Evolutionary conservation across 2,113 vertebrate species (phyloP).

Genomic region (Aegotheles bennettii): DNA sequence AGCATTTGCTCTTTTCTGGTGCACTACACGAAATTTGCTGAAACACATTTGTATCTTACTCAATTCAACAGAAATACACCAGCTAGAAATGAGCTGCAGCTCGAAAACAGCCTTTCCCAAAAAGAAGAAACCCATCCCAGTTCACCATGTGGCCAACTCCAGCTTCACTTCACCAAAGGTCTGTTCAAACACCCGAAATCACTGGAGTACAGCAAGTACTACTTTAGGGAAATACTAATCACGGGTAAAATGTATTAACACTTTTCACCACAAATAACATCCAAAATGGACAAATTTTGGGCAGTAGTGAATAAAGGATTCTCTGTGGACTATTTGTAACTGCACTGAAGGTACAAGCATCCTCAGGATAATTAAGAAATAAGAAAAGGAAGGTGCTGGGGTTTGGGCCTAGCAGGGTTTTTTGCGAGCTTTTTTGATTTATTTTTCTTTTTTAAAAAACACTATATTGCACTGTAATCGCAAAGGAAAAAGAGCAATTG

Average conservation of each 20-base stretch:
- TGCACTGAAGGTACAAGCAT: not conserved
- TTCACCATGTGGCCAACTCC: not conserved
- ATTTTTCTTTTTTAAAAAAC: not conserved
- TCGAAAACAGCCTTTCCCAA: not conserved
- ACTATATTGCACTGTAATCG: not conserved
- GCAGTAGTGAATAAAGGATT: not conserved
- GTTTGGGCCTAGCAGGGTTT: not conserved
- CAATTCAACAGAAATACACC: not conserved
- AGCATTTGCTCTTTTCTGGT: not conserved
- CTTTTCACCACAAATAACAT: not conserved
- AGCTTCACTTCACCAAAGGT: not conserved
- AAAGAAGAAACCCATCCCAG: not conserved
- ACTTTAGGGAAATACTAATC: not conserved
- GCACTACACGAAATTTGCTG: not conserved
- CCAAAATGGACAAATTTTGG: not conserved
- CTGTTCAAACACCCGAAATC: not conserved
- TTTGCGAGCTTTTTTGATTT: too few relatives aligned
- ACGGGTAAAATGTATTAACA: not conserved
- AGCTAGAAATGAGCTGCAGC: not conserved
- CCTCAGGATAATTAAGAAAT: not conserved
- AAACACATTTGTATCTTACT: not conserved
- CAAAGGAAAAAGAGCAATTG: not conserved
- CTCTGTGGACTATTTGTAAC: not conserved
- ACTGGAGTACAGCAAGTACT: not conserved
- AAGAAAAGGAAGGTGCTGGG: not conserved